These are phyloP conservation scores for Lucilia cuprina DNA, from an alignment of 1,140 invertebrate species.

Conservation along the genomic window DNA sequence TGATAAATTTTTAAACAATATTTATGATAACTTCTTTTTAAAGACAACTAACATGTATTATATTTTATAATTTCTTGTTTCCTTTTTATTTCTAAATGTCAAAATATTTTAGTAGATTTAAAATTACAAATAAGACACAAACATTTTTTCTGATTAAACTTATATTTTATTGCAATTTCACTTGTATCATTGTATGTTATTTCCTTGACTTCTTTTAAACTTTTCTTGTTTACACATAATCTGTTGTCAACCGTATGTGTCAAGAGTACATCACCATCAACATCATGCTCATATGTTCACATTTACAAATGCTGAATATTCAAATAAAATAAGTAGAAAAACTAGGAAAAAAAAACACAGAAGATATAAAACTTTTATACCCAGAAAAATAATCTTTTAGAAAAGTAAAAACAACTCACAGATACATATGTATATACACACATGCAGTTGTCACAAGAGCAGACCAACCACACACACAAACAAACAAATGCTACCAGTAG, in stretches of 20 bases:
- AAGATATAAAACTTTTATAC: not conserved
- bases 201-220: not conserved
- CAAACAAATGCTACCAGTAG: not conserved
- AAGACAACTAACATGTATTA: too few species aligned
- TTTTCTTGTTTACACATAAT: not conserved
- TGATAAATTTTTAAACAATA: too few species aligned
- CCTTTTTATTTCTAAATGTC: too few species aligned
- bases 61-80: too few species aligned
- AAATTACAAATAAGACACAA: too few species aligned
- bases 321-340: not conserved
- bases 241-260: not conserved
- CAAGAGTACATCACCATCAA: not conserved
- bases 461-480: not conserved
- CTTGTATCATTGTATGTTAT: not conserved
- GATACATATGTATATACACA: too few species aligned
- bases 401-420: not conserved
- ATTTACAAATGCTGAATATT: not conserved
- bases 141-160: too few species aligned
- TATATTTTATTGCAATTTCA: too few species aligned
- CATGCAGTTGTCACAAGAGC: not conserved
- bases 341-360: not conserved
- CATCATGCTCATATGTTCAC: not conserved
- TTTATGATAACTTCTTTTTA: too few species aligned
- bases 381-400: not conserved
- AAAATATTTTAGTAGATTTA: too few species aligned